Base-by-base conservation (phyloP, 1,140 invertebrate genomes). In the Drosophila sp. region DNA sequence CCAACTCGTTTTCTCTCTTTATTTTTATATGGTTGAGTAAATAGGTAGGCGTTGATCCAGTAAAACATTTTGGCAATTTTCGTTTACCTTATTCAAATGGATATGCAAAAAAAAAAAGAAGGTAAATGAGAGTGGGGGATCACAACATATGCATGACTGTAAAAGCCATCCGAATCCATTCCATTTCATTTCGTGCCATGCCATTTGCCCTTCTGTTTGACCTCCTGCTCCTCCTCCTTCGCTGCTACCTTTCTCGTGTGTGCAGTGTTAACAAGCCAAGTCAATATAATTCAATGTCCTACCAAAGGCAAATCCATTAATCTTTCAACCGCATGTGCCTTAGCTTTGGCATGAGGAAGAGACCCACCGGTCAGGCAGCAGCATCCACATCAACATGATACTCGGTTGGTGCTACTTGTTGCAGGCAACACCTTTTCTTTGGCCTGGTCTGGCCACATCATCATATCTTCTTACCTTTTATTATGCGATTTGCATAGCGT, bases 41-140 rank as follows among this genome's bases (percentile, higher is more conserved):
- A 82, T 87, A 75, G 65, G 82, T 85, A 85, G 83, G 82, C 82
- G 82, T 87, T 85, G 79, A 85, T 87, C 79, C 82, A 73, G 38
- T 64, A 67, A 87, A 82, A 66, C 60, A 66, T 56, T 56, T 82
- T 73, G 56, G 30, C 56, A 58, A 35, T 58, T 58, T 57, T 7
- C 32, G 10, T 50, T 50, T 50, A 50, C 23, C 23, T 50, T 4
- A 50, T 47, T 47, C 44, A 47, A 47, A 47, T 47, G 44, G 38
- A 7, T 30, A 30, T 38, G 11, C 27, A 10, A 50, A 44, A 25
- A 25, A 25, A n/a, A 4, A 30, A 17, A 17, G 17, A 17, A 17
- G 17, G 17, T 17, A 17, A 17, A 0, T 17, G 54, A 56, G 11
- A 30, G 25, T 8, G 32, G 56, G 29, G 35, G n/a, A 32, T 58